Evolutionary conservation across 1,140 invertebrate genomes (phyloP).

Genomic region (Cyclina sinensis): DNA sequence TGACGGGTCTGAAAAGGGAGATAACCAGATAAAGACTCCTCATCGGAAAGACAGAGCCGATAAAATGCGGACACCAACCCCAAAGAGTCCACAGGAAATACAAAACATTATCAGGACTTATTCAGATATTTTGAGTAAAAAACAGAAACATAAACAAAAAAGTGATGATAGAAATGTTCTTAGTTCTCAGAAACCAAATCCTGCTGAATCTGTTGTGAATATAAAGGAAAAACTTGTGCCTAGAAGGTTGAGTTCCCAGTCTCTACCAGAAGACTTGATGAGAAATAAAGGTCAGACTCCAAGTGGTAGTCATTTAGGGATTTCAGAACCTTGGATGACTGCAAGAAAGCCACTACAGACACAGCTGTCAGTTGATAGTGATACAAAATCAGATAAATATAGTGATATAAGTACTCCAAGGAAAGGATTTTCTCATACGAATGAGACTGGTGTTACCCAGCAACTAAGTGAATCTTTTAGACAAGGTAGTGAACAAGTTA

Average conservation of each 20-base stretch:
- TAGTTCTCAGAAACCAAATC: slow-evolving; percentile 10
- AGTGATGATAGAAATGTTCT: not conserved
- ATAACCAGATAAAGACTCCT: slow-evolving; percentile 10
- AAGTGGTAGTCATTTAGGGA: not conserved
- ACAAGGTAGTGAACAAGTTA: not conserved
- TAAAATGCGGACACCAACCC: not conserved
- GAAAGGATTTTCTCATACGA: not conserved
- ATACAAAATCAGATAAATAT: slow-evolving; percentile 3
- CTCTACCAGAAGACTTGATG: slow-evolving; percentile 7
- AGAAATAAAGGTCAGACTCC: not conserved
- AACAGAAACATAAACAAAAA: slow-evolving; percentile 19
- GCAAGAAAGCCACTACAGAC: slow-evolving; percentile 23
- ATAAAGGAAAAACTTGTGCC: not conserved
- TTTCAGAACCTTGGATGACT: slow-evolving; percentile 1
- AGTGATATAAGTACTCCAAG: not conserved
- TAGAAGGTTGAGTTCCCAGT: slow-evolving; percentile 58
- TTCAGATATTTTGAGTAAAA: slow-evolving; percentile 57
- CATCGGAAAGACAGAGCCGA: slow-evolving; percentile 13
- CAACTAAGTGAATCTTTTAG: slow-evolving; percentile 5
- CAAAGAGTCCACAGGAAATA: slow-evolving; percentile 54
- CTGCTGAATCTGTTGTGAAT: not conserved
- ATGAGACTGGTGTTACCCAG: slow-evolving; percentile 13
- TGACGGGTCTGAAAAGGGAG: slow-evolving; percentile 45
- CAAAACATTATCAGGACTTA: slow-evolving; percentile 44
- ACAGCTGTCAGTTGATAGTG: slow-evolving; percentile 8